Evolutionary conservation across 2,888 invertebrate genomes (phyloP).

Genomic region (Cartodere bifasciata): DNA sequence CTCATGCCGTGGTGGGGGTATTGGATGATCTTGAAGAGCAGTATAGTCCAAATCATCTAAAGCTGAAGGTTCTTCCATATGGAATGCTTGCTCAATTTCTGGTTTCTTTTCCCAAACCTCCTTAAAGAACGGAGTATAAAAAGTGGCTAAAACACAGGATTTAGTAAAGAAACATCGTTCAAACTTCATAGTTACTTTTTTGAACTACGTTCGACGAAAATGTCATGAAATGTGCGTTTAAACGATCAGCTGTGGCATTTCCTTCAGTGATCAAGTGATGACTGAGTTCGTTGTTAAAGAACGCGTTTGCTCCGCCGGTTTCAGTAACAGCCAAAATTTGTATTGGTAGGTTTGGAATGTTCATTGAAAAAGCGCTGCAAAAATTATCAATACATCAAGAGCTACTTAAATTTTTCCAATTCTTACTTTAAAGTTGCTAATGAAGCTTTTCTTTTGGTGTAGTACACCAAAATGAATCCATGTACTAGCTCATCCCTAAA

Average conservation of each 20-base stretch:
- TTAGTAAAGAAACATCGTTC: background rate
- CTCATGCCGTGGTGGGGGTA: constrained; percentile 63
- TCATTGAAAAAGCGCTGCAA: constrained; percentile 79
- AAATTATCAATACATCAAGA: constrained; percentile 1
- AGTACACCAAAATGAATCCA: constrained; percentile 90
- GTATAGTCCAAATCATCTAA: constrained; percentile 56
- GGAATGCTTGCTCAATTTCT: constrained; percentile 86
- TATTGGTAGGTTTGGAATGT: constrained; percentile 83
- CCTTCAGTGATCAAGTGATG: constrained; percentile 88
- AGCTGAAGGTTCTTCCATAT: constrained; percentile 60
- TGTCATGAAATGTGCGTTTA: constrained; percentile 86
- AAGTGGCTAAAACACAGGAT: constrained; percentile 54
- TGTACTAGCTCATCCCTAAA: constrained; percentile 87
- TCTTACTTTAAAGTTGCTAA: constrained; percentile 70
- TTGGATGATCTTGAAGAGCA: constrained; percentile 42
- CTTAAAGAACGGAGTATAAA: constrained; percentile 91
- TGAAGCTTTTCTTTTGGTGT: constrained; percentile 88
- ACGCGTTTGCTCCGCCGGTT: constrained; percentile 76
- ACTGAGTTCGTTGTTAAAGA: constrained; percentile 80
- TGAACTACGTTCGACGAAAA: constrained; percentile 73
- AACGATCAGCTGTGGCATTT: constrained; percentile 78
- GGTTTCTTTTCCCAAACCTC: constrained; percentile 94
- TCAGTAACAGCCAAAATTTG: constrained; percentile 92
- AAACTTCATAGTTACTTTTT: constrained; percentile 53
- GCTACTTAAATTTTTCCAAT: constrained; percentile 6